These are phyloP conservation scores for Vespertilio murinus DNA, from an alignment of 2,797 vertebrate species.

Conservation along the genomic window DNA sequence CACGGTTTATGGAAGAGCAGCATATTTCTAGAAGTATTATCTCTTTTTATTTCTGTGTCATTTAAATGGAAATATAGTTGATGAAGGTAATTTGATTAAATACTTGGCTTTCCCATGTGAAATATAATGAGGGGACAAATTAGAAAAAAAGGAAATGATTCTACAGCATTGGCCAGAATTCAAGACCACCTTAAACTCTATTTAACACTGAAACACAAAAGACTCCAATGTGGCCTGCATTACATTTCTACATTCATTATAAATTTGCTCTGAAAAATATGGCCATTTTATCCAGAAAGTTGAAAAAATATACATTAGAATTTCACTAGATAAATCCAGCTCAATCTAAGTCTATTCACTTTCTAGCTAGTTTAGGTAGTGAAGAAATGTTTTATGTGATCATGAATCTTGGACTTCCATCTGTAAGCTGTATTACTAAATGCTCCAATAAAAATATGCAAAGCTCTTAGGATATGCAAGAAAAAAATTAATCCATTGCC, in stretches of 20 bases:
- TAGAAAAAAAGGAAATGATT: neutral
- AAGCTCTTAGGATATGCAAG: neutral
- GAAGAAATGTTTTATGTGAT: constrained; percentile 13
- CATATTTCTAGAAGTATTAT: constrained; percentile 46
- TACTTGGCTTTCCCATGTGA: neutral
- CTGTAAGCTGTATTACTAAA: neutral
- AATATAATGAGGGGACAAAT: neutral
- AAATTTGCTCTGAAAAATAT: neutral
- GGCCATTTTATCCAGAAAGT: neutral
- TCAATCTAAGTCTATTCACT: neutral
- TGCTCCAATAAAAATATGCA: neutral
- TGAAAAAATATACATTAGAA: neutral
- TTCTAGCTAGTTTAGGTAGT: neutral
- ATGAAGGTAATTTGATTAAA: constrained; percentile 54
- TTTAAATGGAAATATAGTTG: constrained; percentile 61
- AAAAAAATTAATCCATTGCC: neutral
- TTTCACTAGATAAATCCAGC: neutral
- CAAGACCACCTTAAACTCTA: neutral
- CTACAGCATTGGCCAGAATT: neutral
- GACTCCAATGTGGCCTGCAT: neutral
- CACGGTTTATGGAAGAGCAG: constrained; percentile 67
- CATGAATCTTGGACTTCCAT: constrained; percentile 27
- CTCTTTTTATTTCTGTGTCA: constrained; percentile 41
- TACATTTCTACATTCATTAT: constrained; percentile 1
- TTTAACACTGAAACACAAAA: neutral